These are phyloP conservation scores for Naso thynnoides DNA, from an alignment of 2,797 vertebrate genomes.

Conservation along the genomic window DNA sequence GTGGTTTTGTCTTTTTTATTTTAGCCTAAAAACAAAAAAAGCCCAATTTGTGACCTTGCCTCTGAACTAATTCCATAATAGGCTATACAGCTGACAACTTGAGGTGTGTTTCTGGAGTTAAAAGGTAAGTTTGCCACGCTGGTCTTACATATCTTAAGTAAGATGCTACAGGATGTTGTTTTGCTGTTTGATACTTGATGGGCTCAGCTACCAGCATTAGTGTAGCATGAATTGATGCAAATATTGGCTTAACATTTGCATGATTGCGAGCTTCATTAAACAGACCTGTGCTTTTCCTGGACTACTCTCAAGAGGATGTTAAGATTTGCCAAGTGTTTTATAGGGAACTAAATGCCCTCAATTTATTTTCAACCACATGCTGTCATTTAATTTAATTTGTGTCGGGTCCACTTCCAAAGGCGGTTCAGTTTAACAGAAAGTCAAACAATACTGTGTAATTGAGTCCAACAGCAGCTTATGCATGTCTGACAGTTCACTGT, in stretches of 20 bases:
- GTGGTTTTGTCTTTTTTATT: background rate
- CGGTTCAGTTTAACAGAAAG: conserved; percentile 59
- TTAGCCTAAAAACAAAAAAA: background rate
- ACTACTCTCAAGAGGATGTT: background rate
- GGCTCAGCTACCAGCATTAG: background rate
- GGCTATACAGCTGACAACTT: conserved; percentile 14
- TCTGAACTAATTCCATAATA: background rate
- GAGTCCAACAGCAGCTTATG: conserved; percentile 43
- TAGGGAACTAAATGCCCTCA: too few species aligned
- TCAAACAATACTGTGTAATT: conserved; percentile 65
- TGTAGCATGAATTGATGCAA: conserved; percentile 4
- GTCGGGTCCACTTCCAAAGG: background rate
- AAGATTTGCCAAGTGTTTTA: background rate
- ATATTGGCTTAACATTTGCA: conserved; percentile 24
- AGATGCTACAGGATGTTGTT: too few species aligned
- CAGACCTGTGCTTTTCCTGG: background rate
- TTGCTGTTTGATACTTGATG: background rate
- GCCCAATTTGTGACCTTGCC: conserved; percentile 21
- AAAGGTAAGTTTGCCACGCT: conserved; percentile 61
- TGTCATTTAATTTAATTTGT: conserved; percentile 20
- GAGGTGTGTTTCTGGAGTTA: conserved; percentile 23
- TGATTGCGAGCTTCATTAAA: conserved; percentile 36
- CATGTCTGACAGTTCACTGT: conserved; percentile 62
- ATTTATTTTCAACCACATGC: background rate
- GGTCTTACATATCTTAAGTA: background rate